Base-by-base conservation (phyloP, 2,113 vertebrate species). In the Myotis brandtii region DNA sequence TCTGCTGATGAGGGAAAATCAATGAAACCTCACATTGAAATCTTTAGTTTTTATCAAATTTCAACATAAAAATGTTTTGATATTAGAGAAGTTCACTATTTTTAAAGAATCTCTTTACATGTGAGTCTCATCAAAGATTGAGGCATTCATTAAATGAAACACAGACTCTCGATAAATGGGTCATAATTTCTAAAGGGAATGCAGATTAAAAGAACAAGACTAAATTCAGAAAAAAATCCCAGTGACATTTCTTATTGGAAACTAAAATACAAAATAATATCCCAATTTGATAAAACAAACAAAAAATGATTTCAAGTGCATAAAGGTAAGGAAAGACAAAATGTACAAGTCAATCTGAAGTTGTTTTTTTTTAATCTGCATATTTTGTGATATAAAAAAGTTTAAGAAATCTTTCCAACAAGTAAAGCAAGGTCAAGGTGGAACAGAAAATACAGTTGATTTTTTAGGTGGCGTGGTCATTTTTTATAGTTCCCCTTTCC, bases 111-210 rank as follows among this genome's bases (percentile, higher is more conserved):
- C 54, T 75, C 69, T 40, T 90, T 94, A n/a, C 7, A 4, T 90
- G 4, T 81, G 54, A 76, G 37, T 79, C 10, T 54, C 52, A 76
- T 79, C 23, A 75, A 86, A 85, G n/a, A 70, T 23, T 16, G 11
- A 37, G 18, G 12, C 6, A 30, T 13, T 43, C 50, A 77, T 91
- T 73, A 95, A 95, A 17, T 64, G 52, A 92, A 69, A 4, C 16
- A 89, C 50, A 87, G 6, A 30, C 10, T 70, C 40, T 69, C 14
- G 52, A 52, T 66, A 82, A 80, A 64, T n/a, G 6, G 14, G 34
- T 92, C 27, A 46, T 56, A 75, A 89, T n/a, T 86, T 77, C 25
- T 82, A 91, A 96, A 56, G 12, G 25, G 23, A 97, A 93, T 34
- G 5, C 17, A 84, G 21, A 81, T 32, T 59, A 82, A 93, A 93